A percentile compares a stretch with the other conserved stretches of the same genome.
These are phyloP conservation scores for Drosophila kepulauana DNA, from an alignment of 1,140 invertebrate genomes.

Conservation along the genomic window DNA sequence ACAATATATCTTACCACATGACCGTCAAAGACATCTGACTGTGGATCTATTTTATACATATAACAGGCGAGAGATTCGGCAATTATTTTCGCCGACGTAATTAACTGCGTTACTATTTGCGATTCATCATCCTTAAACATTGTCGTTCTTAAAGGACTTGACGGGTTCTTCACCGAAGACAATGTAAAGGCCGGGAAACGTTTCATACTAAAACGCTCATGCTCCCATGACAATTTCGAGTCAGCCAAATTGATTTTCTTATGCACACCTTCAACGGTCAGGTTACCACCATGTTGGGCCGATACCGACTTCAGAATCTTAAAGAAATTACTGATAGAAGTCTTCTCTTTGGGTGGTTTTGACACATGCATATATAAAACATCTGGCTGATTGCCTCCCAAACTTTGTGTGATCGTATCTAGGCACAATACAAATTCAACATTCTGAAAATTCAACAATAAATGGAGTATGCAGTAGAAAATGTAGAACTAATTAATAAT, in stretches of 20 bases:
- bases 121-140: slow-evolving; percentile 86
- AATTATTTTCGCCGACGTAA: slow-evolving; percentile 90
- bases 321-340: slow-evolving; percentile 90
- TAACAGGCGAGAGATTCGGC: slow-evolving; percentile 94
- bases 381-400: slow-evolving; percentile 83
- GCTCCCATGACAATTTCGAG: slow-evolving; percentile 97
- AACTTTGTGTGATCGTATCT: slow-evolving; percentile 91
- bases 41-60: slow-evolving; percentile 91
- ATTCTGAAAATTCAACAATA: slow-evolving; percentile 87
- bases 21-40: slow-evolving; percentile 68
- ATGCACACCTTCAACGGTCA: slow-evolving; percentile 92
- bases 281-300: slow-evolving; percentile 77
- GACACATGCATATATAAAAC: slow-evolving; percentile 96
- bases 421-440: slow-evolving; percentile 96
- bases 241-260: slow-evolving; percentile 99
- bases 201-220: slow-evolving; percentile 97
- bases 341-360: slow-evolving; percentile 96
- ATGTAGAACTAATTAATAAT: background rate
- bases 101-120: slow-evolving; percentile 51
- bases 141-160: slow-evolving; percentile 87
- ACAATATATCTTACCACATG: slow-evolving; percentile 58
- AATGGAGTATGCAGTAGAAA: too few relatives aligned
- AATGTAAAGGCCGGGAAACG: slow-evolving; percentile 96
- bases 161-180: slow-evolving; percentile 90
- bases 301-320: slow-evolving; percentile 88